A percentile compares a stretch with the other conserved stretches of the same genome.
Conservation (phyloP, 2,113 vertebrate species). For the Potamarius usumacintae region DNA sequence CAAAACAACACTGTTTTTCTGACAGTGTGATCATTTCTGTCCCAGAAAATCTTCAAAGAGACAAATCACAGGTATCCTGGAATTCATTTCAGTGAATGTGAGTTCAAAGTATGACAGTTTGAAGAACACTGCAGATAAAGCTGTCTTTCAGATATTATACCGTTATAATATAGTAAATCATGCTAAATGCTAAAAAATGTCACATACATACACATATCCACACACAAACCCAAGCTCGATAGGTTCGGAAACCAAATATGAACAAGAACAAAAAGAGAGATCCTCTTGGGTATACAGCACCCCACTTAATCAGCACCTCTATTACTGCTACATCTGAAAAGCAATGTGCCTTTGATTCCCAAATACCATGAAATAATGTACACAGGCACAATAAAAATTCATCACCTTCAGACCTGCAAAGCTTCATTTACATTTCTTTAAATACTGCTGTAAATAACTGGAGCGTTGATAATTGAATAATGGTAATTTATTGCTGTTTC, state of each 20-base stretch:
- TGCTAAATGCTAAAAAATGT: neutral
- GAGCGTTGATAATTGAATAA: slow-evolving; percentile 67
- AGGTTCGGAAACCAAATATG: slow-evolving; percentile 4
- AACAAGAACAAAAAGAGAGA: slow-evolving; percentile 29
- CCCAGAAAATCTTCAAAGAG: neutral
- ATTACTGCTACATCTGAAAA: slow-evolving; percentile 46
- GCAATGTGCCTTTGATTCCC: slow-evolving; percentile 55
- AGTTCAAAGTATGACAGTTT: neutral
- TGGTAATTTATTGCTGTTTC: slow-evolving; percentile 58
- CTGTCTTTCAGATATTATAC: neutral
- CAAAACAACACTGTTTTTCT: neutral
- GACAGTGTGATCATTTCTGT: neutral
- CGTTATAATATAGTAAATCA: neutral
- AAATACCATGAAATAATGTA: slow-evolving; percentile 65
- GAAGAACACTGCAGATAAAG: neutral
- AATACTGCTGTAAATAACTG: slow-evolving; percentile 61
- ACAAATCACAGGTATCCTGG: neutral
- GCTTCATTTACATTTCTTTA: slow-evolving; percentile 66
- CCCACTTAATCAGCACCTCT: slow-evolving; percentile 31
- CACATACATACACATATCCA: neutral
- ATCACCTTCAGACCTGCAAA: slow-evolving; percentile 58
- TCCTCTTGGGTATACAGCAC: slow-evolving; percentile 50
- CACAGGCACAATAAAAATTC: slow-evolving; percentile 61
- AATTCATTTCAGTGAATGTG: neutral
- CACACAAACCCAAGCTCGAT: neutral